phyloP scores from a whole-genome alignment of 2,113 vertebrate genomes.

The Ptilonorhynchus violaceus region DNA sequence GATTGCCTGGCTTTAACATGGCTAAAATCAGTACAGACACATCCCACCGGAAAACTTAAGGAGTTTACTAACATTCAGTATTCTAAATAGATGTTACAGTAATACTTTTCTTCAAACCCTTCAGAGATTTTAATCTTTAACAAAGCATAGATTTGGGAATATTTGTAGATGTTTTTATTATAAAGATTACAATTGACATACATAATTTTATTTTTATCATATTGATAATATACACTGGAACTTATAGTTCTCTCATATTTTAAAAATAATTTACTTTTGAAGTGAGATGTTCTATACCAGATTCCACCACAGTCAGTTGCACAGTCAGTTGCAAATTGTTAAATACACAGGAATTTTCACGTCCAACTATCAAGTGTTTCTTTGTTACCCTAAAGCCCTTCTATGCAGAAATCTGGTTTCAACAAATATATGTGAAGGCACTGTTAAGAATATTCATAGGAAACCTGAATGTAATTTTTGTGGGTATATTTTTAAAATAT shows the following conservation, averaged over 20 bases:
- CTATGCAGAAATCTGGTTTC: neutral
- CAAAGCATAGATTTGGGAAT: neutral
- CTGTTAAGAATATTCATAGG: neutral
- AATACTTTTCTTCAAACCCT: neutral
- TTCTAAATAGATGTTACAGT: neutral
- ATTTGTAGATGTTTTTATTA: neutral
- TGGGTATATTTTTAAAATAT: neutral
- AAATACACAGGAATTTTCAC: neutral
- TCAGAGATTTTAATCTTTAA: neutral
- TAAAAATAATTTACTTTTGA: neutral
- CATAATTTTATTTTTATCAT: neutral
- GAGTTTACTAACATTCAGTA: neutral
- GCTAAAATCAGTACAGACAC: neutral
- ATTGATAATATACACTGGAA: neutral
- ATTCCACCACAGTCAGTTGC: neutral
- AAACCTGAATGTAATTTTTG: neutral
- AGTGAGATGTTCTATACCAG: neutral
- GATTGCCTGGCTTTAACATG: neutral
- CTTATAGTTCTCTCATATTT: neutral
- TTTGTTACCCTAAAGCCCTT: neutral
- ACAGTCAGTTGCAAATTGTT: neutral
- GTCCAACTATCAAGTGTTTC: neutral
- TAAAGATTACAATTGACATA: neutral
- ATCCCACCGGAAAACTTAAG: neutral
- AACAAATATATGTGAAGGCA: neutral